These are phyloP conservation scores for Lithophane leautieri DNA, from an alignment of 2,888 invertebrate genomes.

Conservation along the genomic window DNA sequence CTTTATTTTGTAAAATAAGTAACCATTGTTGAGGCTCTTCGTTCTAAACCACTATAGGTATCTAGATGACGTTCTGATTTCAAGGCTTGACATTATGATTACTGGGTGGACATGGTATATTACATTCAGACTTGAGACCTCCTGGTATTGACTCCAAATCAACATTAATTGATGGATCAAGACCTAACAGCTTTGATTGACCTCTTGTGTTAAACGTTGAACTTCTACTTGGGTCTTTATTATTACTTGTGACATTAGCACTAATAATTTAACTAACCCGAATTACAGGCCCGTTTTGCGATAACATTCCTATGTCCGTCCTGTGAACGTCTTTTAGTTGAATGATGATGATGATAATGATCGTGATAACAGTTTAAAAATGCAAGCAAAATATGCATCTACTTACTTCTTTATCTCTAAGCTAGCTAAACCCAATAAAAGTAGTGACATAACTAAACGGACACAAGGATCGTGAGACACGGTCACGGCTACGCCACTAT, in stretches of 20 bases:
- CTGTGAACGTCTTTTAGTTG: too few species aligned
- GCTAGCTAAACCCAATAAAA: conserved; percentile 43
- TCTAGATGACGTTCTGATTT: conserved; percentile 3
- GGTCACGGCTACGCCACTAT: conserved; percentile 63
- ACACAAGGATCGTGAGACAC: conserved; percentile 64
- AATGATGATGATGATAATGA: too few species aligned
- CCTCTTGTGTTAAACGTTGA: conserved; percentile 20
- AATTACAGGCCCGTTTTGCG: conserved; percentile 2
- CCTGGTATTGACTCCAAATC: neutral
- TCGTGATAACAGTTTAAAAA: neutral
- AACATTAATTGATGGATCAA: conserved; percentile 37
- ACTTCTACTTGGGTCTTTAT: conserved; percentile 12
- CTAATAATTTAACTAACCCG: conserved; percentile 8
- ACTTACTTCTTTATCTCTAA: neutral
- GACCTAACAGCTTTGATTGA: conserved; percentile 39
- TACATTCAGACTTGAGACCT: neutral
- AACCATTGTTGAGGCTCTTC: conserved; percentile 5
- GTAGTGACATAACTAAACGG: conserved; percentile 59
- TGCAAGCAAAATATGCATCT: neutral
- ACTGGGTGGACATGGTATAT: neutral
- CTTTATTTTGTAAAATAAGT: conserved; percentile 23
- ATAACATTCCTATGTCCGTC: neutral
- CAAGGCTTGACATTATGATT: neutral
- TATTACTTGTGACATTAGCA: neutral
- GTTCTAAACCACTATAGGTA: conserved; percentile 2